phyloP scores from a whole-genome alignment of 2,113 vertebrate genomes.

The Gavialis gangeticus region DNA sequence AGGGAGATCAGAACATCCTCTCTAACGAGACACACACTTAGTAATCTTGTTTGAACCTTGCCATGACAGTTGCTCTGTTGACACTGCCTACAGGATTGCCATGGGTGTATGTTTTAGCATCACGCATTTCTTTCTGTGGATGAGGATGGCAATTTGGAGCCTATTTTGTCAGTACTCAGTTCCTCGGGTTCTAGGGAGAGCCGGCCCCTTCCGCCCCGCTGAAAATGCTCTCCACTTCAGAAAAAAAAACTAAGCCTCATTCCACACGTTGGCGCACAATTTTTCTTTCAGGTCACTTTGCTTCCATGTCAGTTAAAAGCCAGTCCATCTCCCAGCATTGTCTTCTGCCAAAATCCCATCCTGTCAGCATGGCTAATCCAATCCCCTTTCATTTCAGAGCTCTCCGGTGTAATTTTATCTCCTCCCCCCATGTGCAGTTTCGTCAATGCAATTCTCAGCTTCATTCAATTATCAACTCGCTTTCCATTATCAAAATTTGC shows the following conservation, averaged over 20 bases:
- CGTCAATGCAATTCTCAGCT: conserved; percentile 4
- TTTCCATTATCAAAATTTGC: background rate
- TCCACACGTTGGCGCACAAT: rapidly evolving
- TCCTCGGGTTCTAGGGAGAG: background rate
- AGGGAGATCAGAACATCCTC: conserved; percentile 11
- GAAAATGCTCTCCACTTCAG: background rate
- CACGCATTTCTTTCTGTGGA: conserved; percentile 18
- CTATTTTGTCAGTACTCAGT: background rate
- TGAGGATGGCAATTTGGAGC: background rate
- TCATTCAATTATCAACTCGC: background rate
- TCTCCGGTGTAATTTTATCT: background rate
- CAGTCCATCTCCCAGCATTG: background rate
- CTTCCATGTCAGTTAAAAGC: background rate
- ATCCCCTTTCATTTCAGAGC: background rate
- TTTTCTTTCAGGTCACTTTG: background rate
- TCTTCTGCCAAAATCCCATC: background rate
- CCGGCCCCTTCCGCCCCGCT: background rate
- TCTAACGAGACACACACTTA: background rate
- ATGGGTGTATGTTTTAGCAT: background rate
- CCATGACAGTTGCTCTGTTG: conserved; percentile 40
- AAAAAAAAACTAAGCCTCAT: background rate
- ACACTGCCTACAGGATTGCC: background rate
- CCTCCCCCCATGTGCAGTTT: background rate
- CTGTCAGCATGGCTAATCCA: background rate
- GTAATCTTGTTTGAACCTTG: background rate